phyloP scores from a whole-genome alignment of 2,888 invertebrate genomes.

The Leucoptera coffeella region DNA sequence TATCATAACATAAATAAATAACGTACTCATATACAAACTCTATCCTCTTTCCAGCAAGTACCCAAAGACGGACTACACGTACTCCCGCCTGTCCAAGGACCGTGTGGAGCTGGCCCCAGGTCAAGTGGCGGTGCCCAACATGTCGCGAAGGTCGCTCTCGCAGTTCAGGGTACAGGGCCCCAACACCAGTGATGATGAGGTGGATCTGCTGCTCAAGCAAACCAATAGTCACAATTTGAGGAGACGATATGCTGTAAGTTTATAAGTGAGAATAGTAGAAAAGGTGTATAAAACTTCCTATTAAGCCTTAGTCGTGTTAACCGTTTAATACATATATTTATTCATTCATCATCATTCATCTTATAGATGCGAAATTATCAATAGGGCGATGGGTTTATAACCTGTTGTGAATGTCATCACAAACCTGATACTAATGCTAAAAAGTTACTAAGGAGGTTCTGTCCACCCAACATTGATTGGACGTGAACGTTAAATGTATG shows the following conservation, averaged over 20 bases:
- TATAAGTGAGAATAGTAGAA: background rate
- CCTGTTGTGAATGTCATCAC: no score
- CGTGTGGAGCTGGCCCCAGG: constrained; percentile 75
- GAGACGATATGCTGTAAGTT: constrained; percentile 25
- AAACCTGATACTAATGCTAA: no score
- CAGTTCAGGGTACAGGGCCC: constrained; percentile 50
- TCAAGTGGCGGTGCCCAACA: constrained; percentile 79
- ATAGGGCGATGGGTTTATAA: no score
- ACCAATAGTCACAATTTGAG: constrained; percentile 14
- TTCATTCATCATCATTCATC: no score
- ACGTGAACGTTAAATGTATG: no score
- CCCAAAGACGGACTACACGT: constrained; percentile 89
- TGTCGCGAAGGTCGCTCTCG: constrained; percentile 71
- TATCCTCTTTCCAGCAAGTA: constrained; percentile 70
- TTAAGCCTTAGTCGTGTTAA: no score
- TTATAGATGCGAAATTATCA: no score
- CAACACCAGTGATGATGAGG: constrained; percentile 21
- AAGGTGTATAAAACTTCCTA: background rate
- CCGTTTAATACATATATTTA: no score
- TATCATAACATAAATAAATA: no score
- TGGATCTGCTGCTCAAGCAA: constrained; percentile 20
- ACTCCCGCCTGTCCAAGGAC: constrained; percentile 75
- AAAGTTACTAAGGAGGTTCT: no score
- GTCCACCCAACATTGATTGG: no score
- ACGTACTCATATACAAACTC: no score